Conservation (phyloP, 2,113 vertebrate genomes). For the Crotalus horridus region DNA sequence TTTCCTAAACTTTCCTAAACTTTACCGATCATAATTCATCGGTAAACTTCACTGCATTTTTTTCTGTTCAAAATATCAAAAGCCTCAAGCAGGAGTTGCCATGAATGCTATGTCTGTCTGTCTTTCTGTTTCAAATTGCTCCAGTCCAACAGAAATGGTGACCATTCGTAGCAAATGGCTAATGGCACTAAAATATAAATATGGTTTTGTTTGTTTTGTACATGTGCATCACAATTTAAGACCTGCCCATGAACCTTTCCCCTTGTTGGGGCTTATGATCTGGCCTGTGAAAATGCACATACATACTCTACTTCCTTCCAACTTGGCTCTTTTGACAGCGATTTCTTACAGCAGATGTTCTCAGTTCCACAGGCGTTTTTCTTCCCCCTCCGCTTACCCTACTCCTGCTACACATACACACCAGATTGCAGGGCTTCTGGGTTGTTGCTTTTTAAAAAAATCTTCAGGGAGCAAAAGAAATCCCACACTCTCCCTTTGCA, state of each 20-base stretch:
- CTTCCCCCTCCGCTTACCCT: slow-evolving; percentile 62
- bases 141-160: neutral
- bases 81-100: neutral
- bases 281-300: neutral
- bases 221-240: neutral
- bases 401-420: slow-evolving; percentile 63
- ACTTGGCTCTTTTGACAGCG: slow-evolving; percentile 51
- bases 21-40: neutral
- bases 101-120: neutral
- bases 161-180: neutral
- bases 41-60: neutral
- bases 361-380: slow-evolving; percentile 62
- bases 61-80: neutral
- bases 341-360: slow-evolving; percentile 65
- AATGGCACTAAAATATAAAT: neutral
- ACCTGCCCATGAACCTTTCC: neutral
- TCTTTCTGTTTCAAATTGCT: neutral
- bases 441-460: slow-evolving; percentile 34
- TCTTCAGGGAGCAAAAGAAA: slow-evolving; percentile 41
- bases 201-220: neutral
- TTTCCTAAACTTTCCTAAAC: neutral
- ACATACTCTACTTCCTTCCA: slow-evolving; percentile 8
- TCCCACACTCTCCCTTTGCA: slow-evolving; percentile 57
- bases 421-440: slow-evolving; percentile 62
- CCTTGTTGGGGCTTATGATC: neutral